Conservation (phyloP, 1,140 invertebrate species). For the Drosophila tani region DNA sequence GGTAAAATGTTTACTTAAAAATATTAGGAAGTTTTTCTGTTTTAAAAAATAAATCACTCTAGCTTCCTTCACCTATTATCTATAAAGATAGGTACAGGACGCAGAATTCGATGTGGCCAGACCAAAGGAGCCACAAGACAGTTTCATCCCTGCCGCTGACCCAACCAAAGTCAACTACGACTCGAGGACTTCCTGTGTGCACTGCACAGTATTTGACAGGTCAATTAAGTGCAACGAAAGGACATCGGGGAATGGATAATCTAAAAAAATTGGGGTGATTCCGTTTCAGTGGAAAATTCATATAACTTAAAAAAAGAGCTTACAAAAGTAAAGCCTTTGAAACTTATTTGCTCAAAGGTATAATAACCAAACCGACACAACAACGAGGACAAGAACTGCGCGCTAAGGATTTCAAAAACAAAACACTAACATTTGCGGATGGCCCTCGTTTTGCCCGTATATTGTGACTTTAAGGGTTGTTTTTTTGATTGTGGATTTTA, state of each 20-base stretch:
- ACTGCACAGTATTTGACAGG: conserved; percentile 3
- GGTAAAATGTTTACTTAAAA: no score
- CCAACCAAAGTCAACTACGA: conserved; percentile 4
- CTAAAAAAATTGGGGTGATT: neutral
- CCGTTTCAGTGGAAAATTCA: neutral
- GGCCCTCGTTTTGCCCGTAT: neutral
- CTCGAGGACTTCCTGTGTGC: conserved; percentile 4
- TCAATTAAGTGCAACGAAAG: neutral
- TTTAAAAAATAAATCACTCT: no score
- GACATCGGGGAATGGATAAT: no score
- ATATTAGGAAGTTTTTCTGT: no score
- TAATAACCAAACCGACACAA: neutral
- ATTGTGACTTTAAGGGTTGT: neutral
- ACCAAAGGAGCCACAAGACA: neutral
- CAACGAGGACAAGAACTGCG: neutral
- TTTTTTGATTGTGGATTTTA: neutral
- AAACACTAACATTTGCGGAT: conserved; percentile 2
- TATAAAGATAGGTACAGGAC: neutral
- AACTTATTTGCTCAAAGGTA: neutral
- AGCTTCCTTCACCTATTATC: neutral
- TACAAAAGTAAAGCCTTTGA: neutral
- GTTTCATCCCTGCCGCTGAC: conserved; percentile 9
- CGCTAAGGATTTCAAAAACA: neutral
- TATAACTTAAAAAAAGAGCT: neutral
- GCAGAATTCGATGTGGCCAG: neutral